Conservation (phyloP, 2,797 vertebrate genomes). For the Sparidentex hasta region DNA sequence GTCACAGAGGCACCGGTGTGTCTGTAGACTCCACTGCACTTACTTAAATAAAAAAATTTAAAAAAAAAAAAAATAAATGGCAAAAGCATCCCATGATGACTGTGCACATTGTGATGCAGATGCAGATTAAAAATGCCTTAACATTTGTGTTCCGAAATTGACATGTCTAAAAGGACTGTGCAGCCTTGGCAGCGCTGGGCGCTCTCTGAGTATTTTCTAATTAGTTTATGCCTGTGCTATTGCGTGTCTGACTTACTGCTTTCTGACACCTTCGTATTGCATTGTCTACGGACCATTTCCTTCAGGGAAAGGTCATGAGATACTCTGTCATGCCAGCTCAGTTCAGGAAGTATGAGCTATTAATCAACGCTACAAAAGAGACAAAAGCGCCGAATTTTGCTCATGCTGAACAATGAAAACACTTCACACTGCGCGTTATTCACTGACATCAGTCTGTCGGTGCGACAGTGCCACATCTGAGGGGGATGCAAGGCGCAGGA, state of each 20-base stretch:
- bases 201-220: constrained; percentile 63
- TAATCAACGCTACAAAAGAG: constrained; percentile 62
- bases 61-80: neutral
- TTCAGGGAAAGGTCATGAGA: constrained; percentile 71
- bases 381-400: constrained; percentile 52
- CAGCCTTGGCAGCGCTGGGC: constrained; percentile 35
- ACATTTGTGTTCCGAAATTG: constrained; percentile 38
- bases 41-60: constrained; percentile 14
- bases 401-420: constrained; percentile 33
- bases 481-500: constrained; percentile 10
- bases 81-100: neutral
- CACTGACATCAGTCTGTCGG: constrained; percentile 22
- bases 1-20: neutral
- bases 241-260: constrained; percentile 66
- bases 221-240: constrained; percentile 60
- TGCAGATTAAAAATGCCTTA: constrained; percentile 45
- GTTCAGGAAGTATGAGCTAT: constrained; percentile 59
- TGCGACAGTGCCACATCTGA: constrained; percentile 14
- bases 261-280: constrained; percentile 68
- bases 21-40: neutral
- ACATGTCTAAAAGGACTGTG: constrained; percentile 39
- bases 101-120: constrained; percentile 4
- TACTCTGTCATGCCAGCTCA: constrained; percentile 46
- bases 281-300: constrained; percentile 65
- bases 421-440: constrained; percentile 22